Evolutionary conservation across 2,113 vertebrate genomes (phyloP), one percentile per base, ranked within the genome.

Genomic region (Empidonax alnorum): DNA sequence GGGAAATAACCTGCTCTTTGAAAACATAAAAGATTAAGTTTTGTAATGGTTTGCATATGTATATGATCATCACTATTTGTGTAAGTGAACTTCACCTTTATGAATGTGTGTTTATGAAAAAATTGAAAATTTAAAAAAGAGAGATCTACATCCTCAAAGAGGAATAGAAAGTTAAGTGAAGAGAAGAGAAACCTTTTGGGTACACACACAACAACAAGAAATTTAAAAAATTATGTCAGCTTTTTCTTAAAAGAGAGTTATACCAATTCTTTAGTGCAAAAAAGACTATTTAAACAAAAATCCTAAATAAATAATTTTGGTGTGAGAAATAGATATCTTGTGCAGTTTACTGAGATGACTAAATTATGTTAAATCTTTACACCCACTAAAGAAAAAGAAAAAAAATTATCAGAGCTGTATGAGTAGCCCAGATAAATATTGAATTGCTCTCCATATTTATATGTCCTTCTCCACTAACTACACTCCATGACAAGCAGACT

Each of bases 151-250:
- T 52, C 21, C 5, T 63, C 7, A 59, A 25, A 52, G 55, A 66
- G 1, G 1, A 8, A 25, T 13, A 22, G 18, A 49, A 80, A 52
- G 1, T 37, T 53, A 72, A 11, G 3, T 33, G 5, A 5, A 71
- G 30, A 79, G 85, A 89, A 55, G 5, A 50, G 7, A 68, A n/a
- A 65, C 33, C 2, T 3, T 30, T 65, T 17, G 10, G 2, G 6
- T 41, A 20, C 9, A 14, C 4, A 30, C 1, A 5, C 1, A 25
- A 22, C 6, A 41, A 17, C 4, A 17, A 33, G 2, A 55, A 23
- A 2, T 25, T 33, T 13, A 19, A 24, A 61, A 28, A 44, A 30
- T 75, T 10, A 66, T 33, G 17, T 14, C 13, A 84, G 4, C 6
- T 52, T 18, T 53, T n/a, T 56, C 13, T 87, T 73, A n/a, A 69